These are phyloP conservation scores for Tetrapedia diversipes DNA, from an alignment of 2,888 invertebrate genomes.

Conservation along the genomic window DNA sequence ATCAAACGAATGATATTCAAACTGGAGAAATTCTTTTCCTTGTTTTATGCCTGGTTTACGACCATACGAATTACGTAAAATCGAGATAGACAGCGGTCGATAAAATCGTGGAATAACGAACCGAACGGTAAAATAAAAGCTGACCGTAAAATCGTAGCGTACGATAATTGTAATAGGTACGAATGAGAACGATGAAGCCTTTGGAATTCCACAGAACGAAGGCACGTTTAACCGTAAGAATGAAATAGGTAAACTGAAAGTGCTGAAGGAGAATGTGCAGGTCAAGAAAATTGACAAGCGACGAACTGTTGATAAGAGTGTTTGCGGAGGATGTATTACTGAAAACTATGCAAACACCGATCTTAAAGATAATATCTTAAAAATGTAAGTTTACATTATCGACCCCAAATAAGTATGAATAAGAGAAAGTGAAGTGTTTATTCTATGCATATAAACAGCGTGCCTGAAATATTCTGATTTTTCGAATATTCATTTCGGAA, in stretches of 20 bases:
- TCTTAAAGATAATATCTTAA: conserved; percentile 43
- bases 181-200: background rate
- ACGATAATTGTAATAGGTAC: background rate
- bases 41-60: background rate
- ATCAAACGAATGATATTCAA: background rate
- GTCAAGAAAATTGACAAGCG: conserved; percentile 43
- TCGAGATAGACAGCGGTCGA: too few relatives aligned
- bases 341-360: conserved; percentile 39
- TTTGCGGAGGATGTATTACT: conserved; percentile 54
- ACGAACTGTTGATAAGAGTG: conserved; percentile 42
- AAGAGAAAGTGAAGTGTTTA: background rate
- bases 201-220: background rate
- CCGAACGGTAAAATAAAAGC: background rate
- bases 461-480: background rate
- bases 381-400: conserved; percentile 1
- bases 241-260: conserved; percentile 28
- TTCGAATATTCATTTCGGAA: background rate
- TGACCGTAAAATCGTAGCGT: background rate
- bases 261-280: conserved; percentile 17
- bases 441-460: background rate
- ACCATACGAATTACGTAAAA: background rate
- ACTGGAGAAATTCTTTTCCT: background rate
- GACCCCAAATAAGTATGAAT: conserved; percentile 26
- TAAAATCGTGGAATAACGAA: background rate
- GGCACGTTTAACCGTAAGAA: background rate